A percentile compares a stretch with the other conserved stretches of the same genome.
phyloP scores from a whole-genome alignment of 2,113 vertebrate genomes.

The Alligator sinensis region DNA sequence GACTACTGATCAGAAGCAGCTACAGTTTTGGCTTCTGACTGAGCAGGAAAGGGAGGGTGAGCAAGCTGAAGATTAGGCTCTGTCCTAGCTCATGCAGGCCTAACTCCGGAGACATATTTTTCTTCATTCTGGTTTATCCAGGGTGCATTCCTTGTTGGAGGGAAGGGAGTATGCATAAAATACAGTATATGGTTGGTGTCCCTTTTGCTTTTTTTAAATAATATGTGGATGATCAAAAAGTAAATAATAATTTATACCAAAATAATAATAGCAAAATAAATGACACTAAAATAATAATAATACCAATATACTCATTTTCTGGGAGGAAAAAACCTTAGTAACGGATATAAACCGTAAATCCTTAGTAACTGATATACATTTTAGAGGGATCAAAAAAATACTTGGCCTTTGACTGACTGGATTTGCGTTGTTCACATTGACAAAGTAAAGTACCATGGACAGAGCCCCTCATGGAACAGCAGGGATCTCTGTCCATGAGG shows the following conservation, averaged over 20 bases:
- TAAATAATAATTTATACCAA: background rate
- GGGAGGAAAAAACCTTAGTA: background rate
- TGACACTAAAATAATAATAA: background rate
- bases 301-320: background rate
- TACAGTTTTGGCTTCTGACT: no score
- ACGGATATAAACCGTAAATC: background rate
- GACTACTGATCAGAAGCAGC: no score
- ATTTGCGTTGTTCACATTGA: background rate
- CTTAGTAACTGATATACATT: background rate
- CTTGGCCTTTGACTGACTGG: background rate
- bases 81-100: no score
- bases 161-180: no score
- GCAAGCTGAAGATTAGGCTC: no score
- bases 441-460: background rate
- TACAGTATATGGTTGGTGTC: no score
- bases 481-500: background rate
- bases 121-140: no score
- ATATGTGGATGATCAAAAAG: no score
- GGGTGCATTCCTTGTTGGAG: no score
- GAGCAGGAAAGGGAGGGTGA: no score
- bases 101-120: no score
- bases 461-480: background rate
- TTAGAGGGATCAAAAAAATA: background rate
- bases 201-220: no score
- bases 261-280: background rate